These are phyloP conservation scores for Agonopterix arenella DNA, from an alignment of 2,888 invertebrate genomes.

Conservation along the genomic window DNA sequence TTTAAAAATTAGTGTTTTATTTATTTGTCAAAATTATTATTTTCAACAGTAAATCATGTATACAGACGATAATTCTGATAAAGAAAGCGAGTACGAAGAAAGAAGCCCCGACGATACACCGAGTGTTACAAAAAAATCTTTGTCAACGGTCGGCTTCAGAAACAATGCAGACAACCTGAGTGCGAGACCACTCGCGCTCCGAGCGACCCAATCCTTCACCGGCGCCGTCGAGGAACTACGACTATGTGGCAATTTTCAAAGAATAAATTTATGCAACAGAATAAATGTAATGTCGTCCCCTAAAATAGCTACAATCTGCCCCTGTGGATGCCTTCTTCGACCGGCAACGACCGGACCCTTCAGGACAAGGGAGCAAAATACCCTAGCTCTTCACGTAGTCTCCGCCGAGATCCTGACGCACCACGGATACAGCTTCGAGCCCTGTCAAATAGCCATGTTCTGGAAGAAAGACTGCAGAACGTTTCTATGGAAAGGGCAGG, in stretches of 20 bases:
- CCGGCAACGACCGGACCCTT: constrained; percentile 52
- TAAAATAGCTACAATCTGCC: constrained; percentile 50
- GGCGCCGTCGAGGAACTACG: constrained; percentile 59
- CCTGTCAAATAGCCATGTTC: constrained; percentile 77
- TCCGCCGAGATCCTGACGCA: constrained; percentile 70
- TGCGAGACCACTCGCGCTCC: constrained; percentile 50
- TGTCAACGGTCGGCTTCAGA: constrained; percentile 61
- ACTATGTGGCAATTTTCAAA: constrained; percentile 52
- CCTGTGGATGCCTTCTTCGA: constrained; percentile 60
- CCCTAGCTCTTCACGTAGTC: constrained; percentile 63
- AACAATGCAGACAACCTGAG: constrained; percentile 49
- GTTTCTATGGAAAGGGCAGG: constrained; percentile 78
- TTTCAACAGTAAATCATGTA: constrained; percentile 46
- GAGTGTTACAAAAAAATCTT: constrained; percentile 58
- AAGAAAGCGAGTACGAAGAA: constrained; percentile 60
- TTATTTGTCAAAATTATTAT: constrained; percentile 12
- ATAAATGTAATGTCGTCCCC: constrained; percentile 42
- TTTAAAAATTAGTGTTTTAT: constrained; percentile 25
- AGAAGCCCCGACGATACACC: constrained; percentile 49
- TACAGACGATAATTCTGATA: constrained; percentile 62
- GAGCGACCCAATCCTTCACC: constrained; percentile 66
- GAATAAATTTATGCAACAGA: constrained; percentile 50
- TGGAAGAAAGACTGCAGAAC: constrained; percentile 85
- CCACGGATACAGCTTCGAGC: constrained; percentile 74
- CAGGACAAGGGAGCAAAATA: constrained; percentile 58